Evolutionary conservation across 2,888 invertebrate species (phyloP).

Genomic region (Rhaphigaster nebulosa): DNA sequence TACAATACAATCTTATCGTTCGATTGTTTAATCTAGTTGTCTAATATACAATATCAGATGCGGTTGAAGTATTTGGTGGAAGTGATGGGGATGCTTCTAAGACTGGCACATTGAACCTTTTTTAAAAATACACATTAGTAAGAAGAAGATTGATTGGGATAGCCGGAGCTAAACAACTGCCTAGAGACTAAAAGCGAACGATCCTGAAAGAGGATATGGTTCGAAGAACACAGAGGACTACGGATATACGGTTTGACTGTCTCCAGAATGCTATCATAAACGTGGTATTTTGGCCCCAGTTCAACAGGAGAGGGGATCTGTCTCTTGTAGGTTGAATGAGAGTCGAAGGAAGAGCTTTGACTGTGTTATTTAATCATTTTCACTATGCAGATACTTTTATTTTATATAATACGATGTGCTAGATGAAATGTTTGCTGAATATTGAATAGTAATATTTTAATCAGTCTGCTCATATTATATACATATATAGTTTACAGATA

Average conservation of each 20-base stretch:
- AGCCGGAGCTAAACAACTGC: neutral
- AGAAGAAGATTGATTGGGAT: slow-evolving; percentile 22
- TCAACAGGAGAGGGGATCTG: neutral
- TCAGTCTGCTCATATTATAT: too few relatives aligned
- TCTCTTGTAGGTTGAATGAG: neutral
- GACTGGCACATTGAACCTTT: neutral
- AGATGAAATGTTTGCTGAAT: too few relatives aligned
- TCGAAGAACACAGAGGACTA: neutral
- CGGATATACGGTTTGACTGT: neutral
- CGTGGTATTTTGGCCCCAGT: neutral
- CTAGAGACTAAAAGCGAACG: neutral
- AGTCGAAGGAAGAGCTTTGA: neutral
- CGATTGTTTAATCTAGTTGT: neutral
- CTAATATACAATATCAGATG: neutral
- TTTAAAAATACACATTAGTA: slow-evolving; percentile 37
- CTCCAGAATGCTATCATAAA: neutral
- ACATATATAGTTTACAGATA: too few relatives aligned
- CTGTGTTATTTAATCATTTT: neutral
- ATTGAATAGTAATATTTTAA: too few relatives aligned
- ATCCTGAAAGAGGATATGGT: neutral
- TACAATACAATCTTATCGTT: too few relatives aligned
- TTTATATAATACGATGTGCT: too few relatives aligned
- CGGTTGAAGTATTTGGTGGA: neutral
- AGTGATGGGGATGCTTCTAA: neutral
- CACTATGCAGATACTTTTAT: neutral